Base-by-base conservation (phyloP, 1,140 invertebrate genomes). In the Hirudo medicinalis region DNA sequence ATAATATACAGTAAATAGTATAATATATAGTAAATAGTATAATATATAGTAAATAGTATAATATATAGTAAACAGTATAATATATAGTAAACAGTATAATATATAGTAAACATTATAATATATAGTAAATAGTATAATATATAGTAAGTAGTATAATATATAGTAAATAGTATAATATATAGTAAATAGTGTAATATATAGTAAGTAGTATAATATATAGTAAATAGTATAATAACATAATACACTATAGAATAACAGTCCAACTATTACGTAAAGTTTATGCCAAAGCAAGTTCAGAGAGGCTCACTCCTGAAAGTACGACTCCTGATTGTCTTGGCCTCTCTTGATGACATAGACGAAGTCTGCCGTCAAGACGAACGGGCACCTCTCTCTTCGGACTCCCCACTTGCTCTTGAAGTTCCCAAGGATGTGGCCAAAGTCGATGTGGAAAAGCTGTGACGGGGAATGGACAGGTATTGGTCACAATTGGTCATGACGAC, bases 381-480 rank as follows among this genome's bases (percentile, higher is more conserved):
- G 96, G 3, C 97, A 95, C 22, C 95, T 85, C 83, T 99, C 96
- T 40, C 96, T 85, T 75, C 91, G 89, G 76, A 99, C 94, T 8
- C 96, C 95, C 85, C 98, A 95, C 83, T 99, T 99, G 79, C 96
- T 94, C 82, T 99, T 99, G 80, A 95, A 97, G 82, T 99, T 95
- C 17, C 96, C 94, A 27, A 99, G 84, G 81, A 99, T 97, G 77
- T 99, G 97, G 22, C 97, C 97, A 84, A 99, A 99, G 82, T 99
- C 97, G 72, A 99, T 96, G 80, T 99, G 97, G 84, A 99, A 99
- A 67, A 74, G 53, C 72, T 73, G 67, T 22, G 69, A 69, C 49
- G 69, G 17, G n/a, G 32, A 1, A 22, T 27, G n/a, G n/a, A n/a
- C 66, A 67, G 13, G 2, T 32, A 25, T n/a, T n/a, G n/a, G n/a